Evolutionary conservation across 1,140 invertebrate genomes (phyloP), one percentile per base, ranked within the genome.

Genomic region (Aphelinus certus): DNA sequence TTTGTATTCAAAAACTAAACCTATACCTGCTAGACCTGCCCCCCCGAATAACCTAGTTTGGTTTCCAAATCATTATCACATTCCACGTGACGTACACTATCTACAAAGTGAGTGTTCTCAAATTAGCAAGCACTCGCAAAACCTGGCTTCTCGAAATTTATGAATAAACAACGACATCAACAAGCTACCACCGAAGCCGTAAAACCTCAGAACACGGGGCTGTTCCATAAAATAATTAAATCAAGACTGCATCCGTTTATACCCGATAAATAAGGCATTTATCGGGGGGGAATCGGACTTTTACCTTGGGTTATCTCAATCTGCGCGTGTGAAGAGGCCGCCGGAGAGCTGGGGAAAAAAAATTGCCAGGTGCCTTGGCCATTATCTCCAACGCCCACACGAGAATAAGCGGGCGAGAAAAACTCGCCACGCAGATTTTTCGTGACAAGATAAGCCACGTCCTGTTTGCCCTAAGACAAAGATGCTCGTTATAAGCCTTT

Each of bases 401-500:
- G 51, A 26, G 26, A 26, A 26, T 26, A 26, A 26, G 62, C 57
- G 45, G 67, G 60, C 66, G 51, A 76, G 74, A 78, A 66, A 78
- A 77, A 26, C 26, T 26, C 26, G 26, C 26, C 26, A 26, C 79
- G 83, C 84, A 84, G 85, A 86, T 87, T 86, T 86, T 86, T 86
- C 85, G 85, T 86, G 83, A 86, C 84, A 84, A 86, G 86, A 88
- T 88, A 88, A 87, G 85, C 84, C 85, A 88, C 86, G 86, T 88
- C 82, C 85, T 86, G 84, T 86, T 86, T 87, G 83, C 83, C 84
- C 82, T 83, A 83, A 72, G 70, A 84, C 83, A 82, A 87, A 87
- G 85, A 86, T 86, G 83, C 85, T 87, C 85, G 84, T 86, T 86
- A 86, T 26, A 26, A 87, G 84, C 84, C 85, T 85, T 86, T 86